Conservation (phyloP, 2,888 invertebrate species). For the Mythimna pallens region DNA sequence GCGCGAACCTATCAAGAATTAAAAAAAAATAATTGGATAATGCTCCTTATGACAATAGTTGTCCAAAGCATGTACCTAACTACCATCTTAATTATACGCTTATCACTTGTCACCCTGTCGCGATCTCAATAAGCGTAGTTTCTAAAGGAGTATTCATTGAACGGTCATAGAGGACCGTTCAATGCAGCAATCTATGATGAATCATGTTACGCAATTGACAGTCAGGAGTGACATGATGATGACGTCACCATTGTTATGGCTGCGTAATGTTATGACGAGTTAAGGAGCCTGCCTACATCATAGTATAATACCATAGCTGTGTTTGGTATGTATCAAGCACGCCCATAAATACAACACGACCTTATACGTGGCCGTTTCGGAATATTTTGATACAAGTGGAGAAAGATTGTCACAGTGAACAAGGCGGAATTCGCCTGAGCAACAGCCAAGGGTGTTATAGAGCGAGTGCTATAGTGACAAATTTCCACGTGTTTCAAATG, state of each 20-base stretch:
- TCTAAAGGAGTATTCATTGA: conserved; percentile 6
- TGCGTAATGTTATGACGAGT: neutral
- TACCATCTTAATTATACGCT: neutral
- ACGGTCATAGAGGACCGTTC: neutral
- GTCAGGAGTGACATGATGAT: conserved; percentile 5
- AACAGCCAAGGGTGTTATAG: too few relatives aligned
- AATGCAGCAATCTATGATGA: conserved; percentile 22
- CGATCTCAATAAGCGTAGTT: conserved; percentile 29
- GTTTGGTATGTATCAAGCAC: too few relatives aligned
- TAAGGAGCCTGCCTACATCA: neutral
- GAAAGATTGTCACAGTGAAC: too few relatives aligned
- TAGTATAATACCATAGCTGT: too few relatives aligned
- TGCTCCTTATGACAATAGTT: neutral
- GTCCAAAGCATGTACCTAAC: neutral
- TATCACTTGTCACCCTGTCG: conserved; percentile 21
- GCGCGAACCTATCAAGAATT: too few relatives aligned
- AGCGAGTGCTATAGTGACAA: too few relatives aligned
- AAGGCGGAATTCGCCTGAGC: too few relatives aligned
- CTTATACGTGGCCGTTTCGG: too few relatives aligned
- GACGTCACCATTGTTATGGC: conserved; percentile 7
- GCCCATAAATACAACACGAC: too few relatives aligned
- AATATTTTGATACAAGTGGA: too few relatives aligned
- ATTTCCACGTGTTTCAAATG: too few relatives aligned
- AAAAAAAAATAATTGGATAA: neutral
- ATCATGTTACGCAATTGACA: conserved; percentile 18